Percentiles rank a stretch among this genome's conserved stretches.
phyloP scores from a whole-genome alignment of 2,797 vertebrate species.

The Tiaroga cobitis region DNA sequence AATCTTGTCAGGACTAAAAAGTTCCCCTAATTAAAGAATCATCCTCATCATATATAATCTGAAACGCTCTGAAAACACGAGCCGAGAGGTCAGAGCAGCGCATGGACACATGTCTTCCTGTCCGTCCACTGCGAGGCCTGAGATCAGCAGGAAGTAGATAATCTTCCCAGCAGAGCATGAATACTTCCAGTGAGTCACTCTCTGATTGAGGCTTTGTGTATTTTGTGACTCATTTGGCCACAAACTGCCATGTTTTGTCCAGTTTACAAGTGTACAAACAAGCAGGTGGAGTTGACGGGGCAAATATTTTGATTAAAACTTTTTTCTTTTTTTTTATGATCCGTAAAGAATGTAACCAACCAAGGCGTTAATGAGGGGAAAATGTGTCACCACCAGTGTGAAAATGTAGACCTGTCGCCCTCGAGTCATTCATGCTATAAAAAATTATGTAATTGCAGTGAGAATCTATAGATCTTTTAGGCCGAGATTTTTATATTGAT shows the following conservation, averaged over 20 bases:
- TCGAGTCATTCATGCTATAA: background rate
- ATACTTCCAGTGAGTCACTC: constrained; percentile 59
- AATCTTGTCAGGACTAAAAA: background rate
- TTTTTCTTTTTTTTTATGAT: no score
- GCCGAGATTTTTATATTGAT: background rate
- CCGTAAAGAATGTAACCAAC: background rate
- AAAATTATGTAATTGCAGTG: background rate
- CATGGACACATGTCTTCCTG: constrained; percentile 49
- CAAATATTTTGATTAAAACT: background rate
- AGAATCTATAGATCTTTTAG: background rate
- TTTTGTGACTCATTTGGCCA: constrained; percentile 58
- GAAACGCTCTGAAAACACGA: background rate
- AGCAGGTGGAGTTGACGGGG: background rate
- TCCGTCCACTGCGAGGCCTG: constrained; percentile 19
- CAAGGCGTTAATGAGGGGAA: background rate
- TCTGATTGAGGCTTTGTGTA: constrained; percentile 47
- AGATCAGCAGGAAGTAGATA: constrained; percentile 59
- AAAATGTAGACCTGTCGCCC: background rate
- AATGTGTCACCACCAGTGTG: background rate
- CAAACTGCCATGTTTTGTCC: constrained; percentile 29
- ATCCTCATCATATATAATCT: background rate
- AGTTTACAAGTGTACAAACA: constrained; percentile 57
- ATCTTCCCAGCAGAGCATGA: constrained; percentile 57
- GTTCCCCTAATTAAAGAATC: background rate
- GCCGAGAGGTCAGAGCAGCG: background rate